Evolutionary conservation across 2,797 vertebrate genomes (phyloP).

Genomic region (Sebastes elongatus): DNA sequence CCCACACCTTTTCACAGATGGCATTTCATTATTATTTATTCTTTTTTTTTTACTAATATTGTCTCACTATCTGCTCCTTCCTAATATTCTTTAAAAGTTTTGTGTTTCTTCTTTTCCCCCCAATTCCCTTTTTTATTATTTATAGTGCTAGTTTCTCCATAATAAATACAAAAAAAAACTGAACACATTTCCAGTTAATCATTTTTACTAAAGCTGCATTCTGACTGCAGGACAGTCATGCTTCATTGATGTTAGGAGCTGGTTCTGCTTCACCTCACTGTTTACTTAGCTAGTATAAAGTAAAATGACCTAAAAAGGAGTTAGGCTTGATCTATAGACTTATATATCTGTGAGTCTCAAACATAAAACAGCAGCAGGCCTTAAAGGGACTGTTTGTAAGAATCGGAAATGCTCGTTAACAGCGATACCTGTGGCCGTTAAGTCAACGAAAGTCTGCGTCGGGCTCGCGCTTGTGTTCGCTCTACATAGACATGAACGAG

Average conservation of each 20-base stretch:
- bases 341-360: neutral
- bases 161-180: neutral
- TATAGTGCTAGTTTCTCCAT: neutral
- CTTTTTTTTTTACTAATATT: neutral
- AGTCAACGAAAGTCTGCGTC: no score
- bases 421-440: no score
- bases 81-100: neutral
- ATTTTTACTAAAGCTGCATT: conserved; percentile 59
- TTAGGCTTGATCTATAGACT: neutral
- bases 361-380: neutral
- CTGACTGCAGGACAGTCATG: conserved; percentile 69
- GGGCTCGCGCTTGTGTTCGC: no score
- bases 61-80: neutral
- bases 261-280: conserved; percentile 10
- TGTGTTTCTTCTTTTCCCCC: neutral
- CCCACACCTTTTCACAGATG: conserved; percentile 15
- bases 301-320: neutral
- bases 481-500: no score
- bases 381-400: no score
- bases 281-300: neutral
- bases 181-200: conserved; percentile 18
- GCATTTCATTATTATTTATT: conserved; percentile 1
- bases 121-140: neutral
- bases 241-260: conserved; percentile 54
- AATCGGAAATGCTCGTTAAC: no score